Base-by-base conservation (phyloP, 2,888 invertebrate genomes). In the Ellobium chinense region DNA sequence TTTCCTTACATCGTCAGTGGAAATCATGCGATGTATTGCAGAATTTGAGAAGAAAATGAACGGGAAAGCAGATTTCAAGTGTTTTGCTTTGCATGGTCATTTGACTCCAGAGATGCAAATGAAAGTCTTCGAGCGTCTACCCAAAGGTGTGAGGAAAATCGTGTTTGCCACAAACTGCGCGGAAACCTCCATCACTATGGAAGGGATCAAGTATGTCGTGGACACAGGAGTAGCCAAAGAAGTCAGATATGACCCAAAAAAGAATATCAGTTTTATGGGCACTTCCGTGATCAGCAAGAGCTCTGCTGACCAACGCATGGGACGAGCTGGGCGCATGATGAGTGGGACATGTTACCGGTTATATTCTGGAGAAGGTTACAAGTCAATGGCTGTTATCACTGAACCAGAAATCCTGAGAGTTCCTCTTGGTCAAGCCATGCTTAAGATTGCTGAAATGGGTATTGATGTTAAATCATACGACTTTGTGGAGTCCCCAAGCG, bases 141-240 rank as follows among this genome's bases (percentile, higher is more conserved):
- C 85, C 9, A 66, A 58, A 34, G 87, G 87, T 3, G 84, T 83
- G 39, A 83, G 92, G 54, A 93, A 93, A 84, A 85, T 93, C 18
- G 90, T 93, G 4, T 92, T 93, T 88, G 91, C 93, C 4, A 93
- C 93, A 24, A 93, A 93, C 87, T 89, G 90, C 82, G 93, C 93
- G 4, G 93, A 93, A 83, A 93, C 93, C 1, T 93, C 93, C 3
- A 84, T 93, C 2, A 93, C 93, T 3, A 92, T 93, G 60, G 91
- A 91, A 36, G 92, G 92, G 7, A 89, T 93, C n/a, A 89, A 87
- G 65, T 92, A 90, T 85, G 93, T 93, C 5, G 84, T 93, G 7
- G 93, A 93, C 82, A 89, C 91, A 34, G 93, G 93, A 1, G 76
- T 91, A 37, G 90, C 86, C 5, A 93, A 93, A 78, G 92, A 93